Evolutionary conservation across 2,888 invertebrate species (phyloP), one percentile per base, ranked within the genome.

Genomic region (Eupeodes latifasciatus): DNA sequence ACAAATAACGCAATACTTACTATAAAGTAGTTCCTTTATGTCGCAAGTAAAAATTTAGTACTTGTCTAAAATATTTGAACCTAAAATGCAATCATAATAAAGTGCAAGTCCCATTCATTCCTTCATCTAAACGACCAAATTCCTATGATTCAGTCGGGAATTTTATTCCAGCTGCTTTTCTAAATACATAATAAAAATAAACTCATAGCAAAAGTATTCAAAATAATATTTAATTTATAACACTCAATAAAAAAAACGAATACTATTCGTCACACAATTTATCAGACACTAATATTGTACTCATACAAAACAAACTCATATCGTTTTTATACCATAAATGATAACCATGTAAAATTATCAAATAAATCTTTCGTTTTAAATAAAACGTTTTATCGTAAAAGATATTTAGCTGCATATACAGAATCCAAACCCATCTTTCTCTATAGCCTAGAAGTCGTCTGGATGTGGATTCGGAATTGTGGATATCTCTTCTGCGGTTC

Each of bases 341-440:
- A 85, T 75, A 81, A 66, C 88, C 81, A 88, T 88, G 85, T 85
- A 85, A 81, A 88, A 85, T 85, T 88, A 85, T 88, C 85, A 88
- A 88, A 88, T 88, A 88, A 88, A 88, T 88, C 88, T 85, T 85
- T 81, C 34, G 11, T 84, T 62, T 67, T 53, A 55, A 67, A 84
- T 66, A 85, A 78, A 86, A 62, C 59, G 53, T 66, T 72, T 11
- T 16, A 47, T 62, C 40, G 3, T 59, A 12, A 36, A 51, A 72
- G 62, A 53, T 34, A 40, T 27, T 27, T 27, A 27, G 27, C 27
- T 40, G 40, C 40, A 9, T 7, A 9, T 40, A 36, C 7, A 40
- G 40, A 40, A 7, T 40, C 40, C 40, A 40, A 9, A 40, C 6
- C 40, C 6, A 64, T 12, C 27, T 27, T 55, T 11, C 36, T 36